Conservation (phyloP, 2,888 invertebrate genomes). For the Stenchaetothrips biformis region DNA sequence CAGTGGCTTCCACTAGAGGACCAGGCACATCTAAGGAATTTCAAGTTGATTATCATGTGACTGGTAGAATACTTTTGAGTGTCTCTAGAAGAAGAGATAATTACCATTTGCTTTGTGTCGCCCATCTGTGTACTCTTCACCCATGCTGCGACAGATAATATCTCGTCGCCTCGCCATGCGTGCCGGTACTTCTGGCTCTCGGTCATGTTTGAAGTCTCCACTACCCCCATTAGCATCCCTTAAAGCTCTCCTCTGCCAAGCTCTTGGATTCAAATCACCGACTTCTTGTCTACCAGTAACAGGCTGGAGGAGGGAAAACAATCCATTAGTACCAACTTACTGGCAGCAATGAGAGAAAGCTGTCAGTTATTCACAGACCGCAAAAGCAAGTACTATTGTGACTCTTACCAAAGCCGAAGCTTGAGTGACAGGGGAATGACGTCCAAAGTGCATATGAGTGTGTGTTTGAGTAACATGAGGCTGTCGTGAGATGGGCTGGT, state of each 20-base stretch:
- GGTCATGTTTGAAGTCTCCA: not conserved
- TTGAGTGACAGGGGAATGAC: not conserved
- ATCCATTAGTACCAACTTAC: no score
- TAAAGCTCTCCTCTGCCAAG: not conserved
- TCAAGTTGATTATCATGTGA: not conserved
- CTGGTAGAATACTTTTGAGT: not conserved
- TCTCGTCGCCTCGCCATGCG: slow-evolving; percentile 48
- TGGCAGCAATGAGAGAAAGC: no score
- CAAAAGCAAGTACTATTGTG: no score
- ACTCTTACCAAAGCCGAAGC: not conserved
- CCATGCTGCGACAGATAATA: slow-evolving; percentile 46
- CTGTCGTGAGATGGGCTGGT: not conserved
- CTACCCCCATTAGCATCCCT: not conserved
- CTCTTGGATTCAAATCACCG: not conserved
- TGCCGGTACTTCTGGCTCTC: slow-evolving; percentile 48
- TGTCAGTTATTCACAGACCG: no score
- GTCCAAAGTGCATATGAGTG: not conserved
- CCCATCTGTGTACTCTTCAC: slow-evolving; percentile 45
- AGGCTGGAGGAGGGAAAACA: not conserved
- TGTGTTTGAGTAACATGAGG: slow-evolving; percentile 12
- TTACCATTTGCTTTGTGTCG: slow-evolving; percentile 15
- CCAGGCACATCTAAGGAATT: not conserved
- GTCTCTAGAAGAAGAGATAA: not conserved
- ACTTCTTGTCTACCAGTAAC: not conserved
- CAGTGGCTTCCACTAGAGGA: not conserved